Percentiles rank a stretch among this genome's conserved stretches.
phyloP scores from a whole-genome alignment of 2,797 vertebrate species.

The Hydrocynus forskahlii region DNA sequence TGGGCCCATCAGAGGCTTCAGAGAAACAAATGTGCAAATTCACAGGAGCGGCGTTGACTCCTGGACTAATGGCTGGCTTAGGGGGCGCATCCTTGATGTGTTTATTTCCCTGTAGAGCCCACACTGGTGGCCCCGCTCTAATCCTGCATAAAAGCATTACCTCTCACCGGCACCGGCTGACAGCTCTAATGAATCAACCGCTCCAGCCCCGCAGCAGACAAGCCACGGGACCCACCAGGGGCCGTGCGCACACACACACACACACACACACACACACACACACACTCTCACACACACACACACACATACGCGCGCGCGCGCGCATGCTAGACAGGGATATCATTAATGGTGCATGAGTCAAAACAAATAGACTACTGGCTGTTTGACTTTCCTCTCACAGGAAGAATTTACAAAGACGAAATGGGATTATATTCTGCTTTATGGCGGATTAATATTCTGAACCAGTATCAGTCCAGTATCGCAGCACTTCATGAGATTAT shows the following conservation, averaged over 20 bases:
- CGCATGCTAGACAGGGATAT: conserved; percentile 51
- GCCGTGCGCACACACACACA: conserved; percentile 44
- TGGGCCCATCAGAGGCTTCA: conserved; percentile 68
- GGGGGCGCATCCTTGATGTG: conserved; percentile 75
- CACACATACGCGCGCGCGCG: too few species aligned
- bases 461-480: neutral
- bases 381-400: conserved; percentile 34
- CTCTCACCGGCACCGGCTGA: conserved; percentile 72
- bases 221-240: conserved; percentile 58
- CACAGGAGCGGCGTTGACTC: conserved; percentile 73
- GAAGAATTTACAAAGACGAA: conserved; percentile 49
- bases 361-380: conserved; percentile 52
- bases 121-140: conserved; percentile 75
- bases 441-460: conserved; percentile 30
- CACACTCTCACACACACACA: conserved; percentile 35
- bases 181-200: conserved; percentile 84
- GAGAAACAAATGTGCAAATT: conserved; percentile 75
- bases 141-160: conserved; percentile 79
- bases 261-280: conserved; percentile 33
- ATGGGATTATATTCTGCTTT: conserved; percentile 35
- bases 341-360: conserved; percentile 58
- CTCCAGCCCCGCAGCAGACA: conserved; percentile 77
- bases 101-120: conserved; percentile 79
- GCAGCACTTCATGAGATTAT: neutral
- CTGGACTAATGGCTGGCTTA: conserved; percentile 75